Evolutionary conservation across 2,113 vertebrate species (phyloP), one percentile per base, ranked within the genome.

Genomic region (Suncus etruscus): DNA sequence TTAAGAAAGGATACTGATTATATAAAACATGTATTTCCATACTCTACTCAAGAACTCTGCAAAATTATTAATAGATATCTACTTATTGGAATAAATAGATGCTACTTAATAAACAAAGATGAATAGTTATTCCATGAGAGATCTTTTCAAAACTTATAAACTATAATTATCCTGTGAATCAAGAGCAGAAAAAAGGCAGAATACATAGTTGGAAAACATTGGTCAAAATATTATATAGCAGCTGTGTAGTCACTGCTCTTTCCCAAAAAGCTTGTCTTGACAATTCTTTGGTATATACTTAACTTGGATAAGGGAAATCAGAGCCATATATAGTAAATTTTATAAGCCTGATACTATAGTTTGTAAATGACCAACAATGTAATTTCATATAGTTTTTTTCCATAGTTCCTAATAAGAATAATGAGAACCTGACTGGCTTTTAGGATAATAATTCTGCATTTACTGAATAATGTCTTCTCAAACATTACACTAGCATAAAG

Each of bases 241-340:
- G 51, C 51, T 54, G 51, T 54, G 51, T 15, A 54, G 51, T 25
- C 47, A 73, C 29, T 73, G 9, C 0, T 94, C 16, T 39, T 79
- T 87, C 58, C 58, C 31, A 20, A 54, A 50, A 27, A 39, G 29
- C 45, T 77, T 66, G 54, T 47, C 51, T 72, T 10, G 8, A 79
- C 47, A 79, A 45, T 87, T 94, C 74, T 73, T 58, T 66, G 29
- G 39, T 48, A 78, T 8, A 50, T 68, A 47, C 77, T 54, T 47
- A 24, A 66, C 50, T 83, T 83, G 54, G 2, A 76, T 25, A 73
- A 73, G 32, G 16, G 16, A 78, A 39, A 73, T 73, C 22, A 83
- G 77, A 90, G 73, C 32, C 27, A 54, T 29, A n/a, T 3, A 14
- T 66, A 47, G 6, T 61, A 83, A 54, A 54, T 66, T 85, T 48